phyloP scores from a whole-genome alignment of 2,888 invertebrate species.

The Limenitis camilla region DNA sequence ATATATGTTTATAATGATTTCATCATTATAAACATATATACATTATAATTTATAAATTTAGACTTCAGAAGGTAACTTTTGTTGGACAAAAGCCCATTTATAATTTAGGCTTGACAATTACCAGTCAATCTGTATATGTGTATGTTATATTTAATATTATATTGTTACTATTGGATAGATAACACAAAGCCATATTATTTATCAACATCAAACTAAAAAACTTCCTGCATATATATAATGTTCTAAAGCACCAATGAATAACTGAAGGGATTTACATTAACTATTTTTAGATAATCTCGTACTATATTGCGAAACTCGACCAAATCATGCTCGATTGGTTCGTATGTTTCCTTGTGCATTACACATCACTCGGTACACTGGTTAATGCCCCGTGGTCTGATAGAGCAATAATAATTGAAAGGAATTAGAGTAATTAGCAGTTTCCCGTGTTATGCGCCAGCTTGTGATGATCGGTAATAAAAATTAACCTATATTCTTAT shows the following conservation, averaged over 20 bases:
- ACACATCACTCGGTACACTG: neutral
- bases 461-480: neutral
- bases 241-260: neutral
- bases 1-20: no score
- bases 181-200: no score
- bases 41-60: no score
- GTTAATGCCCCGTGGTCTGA: conserved; percentile 1
- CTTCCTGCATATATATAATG: no score
- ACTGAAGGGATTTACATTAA: conserved; percentile 4
- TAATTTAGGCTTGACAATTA: no score
- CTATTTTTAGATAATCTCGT: neutral
- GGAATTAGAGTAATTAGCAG: neutral
- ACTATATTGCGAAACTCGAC: conserved; percentile 8
- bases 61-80: no score
- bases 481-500: neutral
- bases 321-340: conserved; percentile 11
- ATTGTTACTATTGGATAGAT: no score
- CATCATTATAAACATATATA: no score
- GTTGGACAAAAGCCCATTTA: no score
- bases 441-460: neutral
- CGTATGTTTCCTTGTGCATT: conserved; percentile 7
- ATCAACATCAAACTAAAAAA: no score
- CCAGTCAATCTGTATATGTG: no score
- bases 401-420: neutral
- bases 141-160: no score